Conservation (phyloP, 35 echinoderm and acorn worm species). For the Heliocidaris erythrogramma region DNA sequence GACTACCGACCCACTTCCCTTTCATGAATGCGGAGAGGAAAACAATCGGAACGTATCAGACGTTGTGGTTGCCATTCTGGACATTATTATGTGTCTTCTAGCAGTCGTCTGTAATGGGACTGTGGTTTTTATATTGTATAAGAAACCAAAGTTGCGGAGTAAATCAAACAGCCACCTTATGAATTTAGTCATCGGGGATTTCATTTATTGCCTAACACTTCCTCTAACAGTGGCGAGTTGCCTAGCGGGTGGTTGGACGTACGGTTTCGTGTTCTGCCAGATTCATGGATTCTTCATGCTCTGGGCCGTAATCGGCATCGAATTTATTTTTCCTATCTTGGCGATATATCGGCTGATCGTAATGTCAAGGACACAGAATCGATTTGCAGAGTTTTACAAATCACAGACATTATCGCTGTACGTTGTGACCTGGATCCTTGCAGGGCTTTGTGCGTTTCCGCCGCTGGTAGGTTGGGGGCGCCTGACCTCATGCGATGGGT, state of each 20-base stretch:
- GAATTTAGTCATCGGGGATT: slow-evolving; percentile 58
- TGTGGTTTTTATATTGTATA: slow-evolving; percentile 53
- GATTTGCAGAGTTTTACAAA: slow-evolving; percentile 51
- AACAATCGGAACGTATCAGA: background rate
- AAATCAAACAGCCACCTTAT: slow-evolving; percentile 56
- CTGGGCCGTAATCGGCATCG: slow-evolving; percentile 46
- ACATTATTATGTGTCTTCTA: slow-evolving; percentile 42
- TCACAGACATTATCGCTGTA: slow-evolving; percentile 38
- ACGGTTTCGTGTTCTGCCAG: slow-evolving; percentile 43
- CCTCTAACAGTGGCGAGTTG: slow-evolving; percentile 52
- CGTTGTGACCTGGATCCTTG: slow-evolving; percentile 38
- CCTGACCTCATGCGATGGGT: slow-evolving; percentile 45
- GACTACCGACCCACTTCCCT: background rate
- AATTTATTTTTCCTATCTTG: slow-evolving; percentile 56
- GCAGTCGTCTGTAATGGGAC: slow-evolving; percentile 48
- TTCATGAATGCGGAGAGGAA: background rate
- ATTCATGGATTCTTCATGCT: slow-evolving; percentile 56
- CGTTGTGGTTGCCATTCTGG: slow-evolving; percentile 23
- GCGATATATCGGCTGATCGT: slow-evolving; percentile 64
- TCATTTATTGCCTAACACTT: slow-evolving; percentile 55
- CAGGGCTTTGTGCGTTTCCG: slow-evolving; percentile 45
- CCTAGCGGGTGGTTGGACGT: slow-evolving; percentile 38
- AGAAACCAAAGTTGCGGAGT: slow-evolving; percentile 58
- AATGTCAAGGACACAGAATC: slow-evolving; percentile 49
- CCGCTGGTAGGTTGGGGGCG: slow-evolving; percentile 57